These are phyloP conservation scores for Dunckerocampus dactyliophorus DNA, from an alignment of 2,113 vertebrate species.

Conservation along the genomic window DNA sequence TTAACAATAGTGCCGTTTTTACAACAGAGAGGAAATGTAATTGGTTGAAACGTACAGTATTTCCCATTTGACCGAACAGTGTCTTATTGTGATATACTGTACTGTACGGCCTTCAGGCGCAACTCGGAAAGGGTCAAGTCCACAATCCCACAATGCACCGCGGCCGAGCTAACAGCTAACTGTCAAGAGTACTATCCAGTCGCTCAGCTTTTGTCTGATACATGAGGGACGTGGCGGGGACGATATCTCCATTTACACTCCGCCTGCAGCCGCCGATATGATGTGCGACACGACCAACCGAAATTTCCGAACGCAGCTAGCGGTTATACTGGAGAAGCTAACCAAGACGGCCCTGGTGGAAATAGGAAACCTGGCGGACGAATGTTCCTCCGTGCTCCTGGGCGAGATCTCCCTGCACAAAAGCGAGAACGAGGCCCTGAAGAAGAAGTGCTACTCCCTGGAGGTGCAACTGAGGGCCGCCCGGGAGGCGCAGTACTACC, in stretches of 20 bases:
- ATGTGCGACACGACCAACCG: slow-evolving; percentile 62
- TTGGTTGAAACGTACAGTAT: no score
- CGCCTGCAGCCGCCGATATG: slow-evolving; percentile 28
- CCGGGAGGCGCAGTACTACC: slow-evolving; percentile 49
- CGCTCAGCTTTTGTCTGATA: background rate
- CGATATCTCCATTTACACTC: no score
- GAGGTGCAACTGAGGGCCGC: slow-evolving; percentile 71
- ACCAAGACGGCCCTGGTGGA: slow-evolving; percentile 68
- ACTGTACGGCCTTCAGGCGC: slow-evolving; percentile 3
- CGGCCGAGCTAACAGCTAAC: slow-evolving; percentile 21
- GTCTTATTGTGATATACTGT: background rate
- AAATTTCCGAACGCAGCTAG: slow-evolving; percentile 67
- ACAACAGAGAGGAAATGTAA: no score
- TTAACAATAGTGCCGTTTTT: no score
- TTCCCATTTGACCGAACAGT: background rate
- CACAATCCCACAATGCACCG: slow-evolving; percentile 59
- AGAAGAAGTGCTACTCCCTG: slow-evolving; percentile 67
- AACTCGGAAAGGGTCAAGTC: background rate
- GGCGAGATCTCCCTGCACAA: slow-evolving; percentile 71
- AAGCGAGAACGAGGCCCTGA: slow-evolving; percentile 71
- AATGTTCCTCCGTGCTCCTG: slow-evolving; percentile 67
- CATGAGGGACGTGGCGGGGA: background rate
- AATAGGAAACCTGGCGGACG: slow-evolving; percentile 71
- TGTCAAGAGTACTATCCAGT: background rate
- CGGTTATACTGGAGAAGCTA: slow-evolving; percentile 67